phyloP scores from a whole-genome alignment of 2,797 vertebrate genomes.

The Lagodon rhomboides region DNA sequence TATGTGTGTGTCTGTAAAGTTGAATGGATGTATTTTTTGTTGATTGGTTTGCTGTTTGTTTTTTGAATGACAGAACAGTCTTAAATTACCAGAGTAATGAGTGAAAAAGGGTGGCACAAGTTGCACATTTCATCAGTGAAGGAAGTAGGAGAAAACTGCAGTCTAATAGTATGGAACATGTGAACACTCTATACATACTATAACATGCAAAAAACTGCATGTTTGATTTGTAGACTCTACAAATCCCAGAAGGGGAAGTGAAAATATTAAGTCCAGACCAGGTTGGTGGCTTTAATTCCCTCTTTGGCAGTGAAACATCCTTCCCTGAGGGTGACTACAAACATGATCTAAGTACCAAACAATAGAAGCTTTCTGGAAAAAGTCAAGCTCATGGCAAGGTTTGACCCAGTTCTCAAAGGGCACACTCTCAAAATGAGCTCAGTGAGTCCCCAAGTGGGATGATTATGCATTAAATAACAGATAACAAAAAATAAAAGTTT shows the following conservation, averaged over 20 bases:
- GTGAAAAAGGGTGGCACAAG: not conserved
- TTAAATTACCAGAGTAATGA: not conserved
- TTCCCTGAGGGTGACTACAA: constrained; percentile 30
- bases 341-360: constrained; percentile 39
- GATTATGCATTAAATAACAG: constrained; percentile 11
- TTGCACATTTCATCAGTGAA: constrained; percentile 13
- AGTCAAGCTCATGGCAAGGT: constrained; percentile 45
- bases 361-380: constrained; percentile 44
- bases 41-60: constrained; percentile 4
- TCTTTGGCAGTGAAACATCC: constrained; percentile 36
- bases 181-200: not conserved
- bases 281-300: constrained; percentile 32
- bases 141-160: not conserved
- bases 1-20: not conserved
- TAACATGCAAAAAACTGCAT: constrained; percentile 6
- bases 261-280: constrained; percentile 39
- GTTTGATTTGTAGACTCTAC: not conserved
- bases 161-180: not conserved
- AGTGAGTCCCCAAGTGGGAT: constrained; percentile 19
- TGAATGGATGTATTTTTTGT: not conserved
- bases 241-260: constrained; percentile 8
- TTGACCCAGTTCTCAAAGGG: constrained; percentile 63
- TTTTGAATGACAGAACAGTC: not conserved
- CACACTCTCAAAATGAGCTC: constrained; percentile 34
- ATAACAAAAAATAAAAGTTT: constrained; percentile 2